Base-by-base conservation (phyloP, 2,113 vertebrate species). In the Bambusicola thoracicus region DNA sequence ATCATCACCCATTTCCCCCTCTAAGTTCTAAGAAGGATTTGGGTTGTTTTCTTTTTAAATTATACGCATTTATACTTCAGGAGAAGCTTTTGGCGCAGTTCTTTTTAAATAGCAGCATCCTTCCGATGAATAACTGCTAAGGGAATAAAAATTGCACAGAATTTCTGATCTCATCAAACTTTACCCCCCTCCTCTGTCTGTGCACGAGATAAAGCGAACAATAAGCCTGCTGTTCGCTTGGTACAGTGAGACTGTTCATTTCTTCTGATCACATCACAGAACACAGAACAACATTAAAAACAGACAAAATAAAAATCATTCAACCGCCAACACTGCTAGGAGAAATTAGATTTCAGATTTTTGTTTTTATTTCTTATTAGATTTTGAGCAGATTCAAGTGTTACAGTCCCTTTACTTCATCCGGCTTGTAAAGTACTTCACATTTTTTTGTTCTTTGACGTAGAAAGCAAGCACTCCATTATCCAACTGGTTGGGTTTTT, bases 81-180 rank as follows among this genome's bases (percentile, higher is more conserved):
- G 38, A 75, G 40, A 14, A 18, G 29, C 20, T 76, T 38, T 61
- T 75, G 34, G 34, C 70, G 24, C n/a, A n/a, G 11, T 30, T 73
- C 8, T 55, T 94, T 83, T 80, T 43, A 93, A 59, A 63, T 34
- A 67, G 49, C 63, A 86, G 51, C 49, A 74, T 55, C 74, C 29
- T 82, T 92, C 53, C 20, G 34, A 76, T 41, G 53, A 90, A 55
- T 86, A 89, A 75, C 61, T 34, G 41, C 53, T 86, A 61, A 17
- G 55, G 81, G 77, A 89, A 87, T 11, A 81, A 66, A 92, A 89
- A 85, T 32, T 43, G 78, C 34, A 29, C 41, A 63, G 53, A 77
- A 73, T 90, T 90, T 87, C 94, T 95, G 78, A 81, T 81, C 44
- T 94, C 89, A 86, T 59, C 83, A 76, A 87, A 58, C 67, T 62